phyloP scores from a whole-genome alignment of 1,140 invertebrate genomes.

The Chironomus striatipennis region DNA sequence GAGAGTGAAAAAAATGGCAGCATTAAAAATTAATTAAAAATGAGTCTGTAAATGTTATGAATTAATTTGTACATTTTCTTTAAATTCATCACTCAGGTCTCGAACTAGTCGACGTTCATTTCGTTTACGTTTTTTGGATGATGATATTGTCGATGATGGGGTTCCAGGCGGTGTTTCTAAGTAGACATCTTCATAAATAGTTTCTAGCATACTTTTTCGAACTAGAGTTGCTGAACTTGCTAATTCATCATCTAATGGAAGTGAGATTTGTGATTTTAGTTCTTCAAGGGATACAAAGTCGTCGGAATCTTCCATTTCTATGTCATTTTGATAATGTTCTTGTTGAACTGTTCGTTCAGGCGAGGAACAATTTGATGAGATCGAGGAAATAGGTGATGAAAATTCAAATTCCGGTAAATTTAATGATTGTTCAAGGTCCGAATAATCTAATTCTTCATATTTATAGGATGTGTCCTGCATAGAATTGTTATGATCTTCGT shows the following conservation, averaged over 20 bases:
- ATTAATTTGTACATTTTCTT: slow-evolving; percentile 11
- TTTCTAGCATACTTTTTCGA: background rate
- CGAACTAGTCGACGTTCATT: background rate
- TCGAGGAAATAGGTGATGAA: background rate
- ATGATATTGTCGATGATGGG: background rate
- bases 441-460: background rate
- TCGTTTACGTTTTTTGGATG: background rate
- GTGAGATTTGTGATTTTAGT: slow-evolving; percentile 4
- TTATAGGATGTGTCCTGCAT: background rate
- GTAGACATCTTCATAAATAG: background rate
- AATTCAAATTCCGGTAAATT: background rate
- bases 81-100: slow-evolving; percentile 14
- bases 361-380: background rate
- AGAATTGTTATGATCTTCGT: background rate
- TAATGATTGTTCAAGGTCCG: background rate
- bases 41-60: background rate
- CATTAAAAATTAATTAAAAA: background rate
- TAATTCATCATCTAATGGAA: background rate
- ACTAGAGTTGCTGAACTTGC: background rate
- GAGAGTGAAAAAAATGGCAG: background rate
- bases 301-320: background rate
- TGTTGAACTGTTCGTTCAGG: background rate
- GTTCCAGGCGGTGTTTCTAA: slow-evolving; percentile 5
- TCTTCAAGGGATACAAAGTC: background rate
- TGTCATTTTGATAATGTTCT: background rate